Base-by-base conservation (phyloP, 2,797 vertebrate genomes). In the Dendrocincla tyrannina region DNA sequence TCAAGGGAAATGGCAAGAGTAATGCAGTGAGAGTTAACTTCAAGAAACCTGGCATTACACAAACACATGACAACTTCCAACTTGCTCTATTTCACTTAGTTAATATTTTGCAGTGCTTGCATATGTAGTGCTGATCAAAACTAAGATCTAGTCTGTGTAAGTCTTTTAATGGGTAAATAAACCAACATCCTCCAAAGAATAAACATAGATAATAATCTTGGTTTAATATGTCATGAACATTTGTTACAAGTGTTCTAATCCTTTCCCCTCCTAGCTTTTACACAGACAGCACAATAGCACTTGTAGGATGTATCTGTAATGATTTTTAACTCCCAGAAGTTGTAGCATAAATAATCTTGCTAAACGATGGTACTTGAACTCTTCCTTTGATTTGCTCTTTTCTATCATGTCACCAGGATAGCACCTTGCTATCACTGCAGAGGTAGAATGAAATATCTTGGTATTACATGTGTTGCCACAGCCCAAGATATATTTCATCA, bases 51-150 rank as follows among this genome's bases (percentile, higher is more conserved):
- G 52, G 11, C 17, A 13, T 79, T 69, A 27, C 9, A 25, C 3
- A 2, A 30, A 89, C 9, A 56, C 35, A 13, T 32, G 33, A 35
- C 25, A 80, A 9, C 19, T 89, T 91, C 10, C 22, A 92, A 19
- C 22, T 77, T 0, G 0, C 23, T 94, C 66, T 66, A 41, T 85
- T 92, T 88, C 52, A 30, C 41, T 77, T 80, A 50, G 91, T 95
- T 96, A 96, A 95, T 92, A 27, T 91, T 96, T 95, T 81, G 72
- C 85, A 62, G 18, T 72, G 41, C 77, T 89, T 10, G 9, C 16
- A 12, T 93, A 11, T 76, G n/a, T 70, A 28, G 10, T 60, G 49
- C 33, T 81, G 85, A 94, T 95, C 73, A 88, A 41, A 79, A 58
- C 53, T 32, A 35, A 89, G 88, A 96, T 93, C 11, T 89, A 16